Base-by-base conservation (phyloP, 2,888 invertebrate species). In the Erannis defoliaria region DNA sequence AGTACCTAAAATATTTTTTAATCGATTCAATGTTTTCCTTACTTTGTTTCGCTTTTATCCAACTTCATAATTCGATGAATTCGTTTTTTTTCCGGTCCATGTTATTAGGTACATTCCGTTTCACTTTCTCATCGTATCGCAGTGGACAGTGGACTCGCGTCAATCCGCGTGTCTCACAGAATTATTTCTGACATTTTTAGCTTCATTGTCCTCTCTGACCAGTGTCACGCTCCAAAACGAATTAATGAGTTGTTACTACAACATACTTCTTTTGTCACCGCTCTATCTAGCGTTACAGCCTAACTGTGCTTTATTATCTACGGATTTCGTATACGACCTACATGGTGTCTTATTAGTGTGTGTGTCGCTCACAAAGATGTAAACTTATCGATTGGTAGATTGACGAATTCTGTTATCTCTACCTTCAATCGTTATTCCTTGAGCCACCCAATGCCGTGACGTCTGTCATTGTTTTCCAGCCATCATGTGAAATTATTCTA, bases 141-240 rank as follows among this genome's bases (percentile, higher is more conserved):
- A 54, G 59, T 63, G 51, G 62, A 68, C 69, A 81, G 75, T 84
- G 89, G 82, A 82, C 16, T 62, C 74, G 62, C 55, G 64, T 53
- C 55, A 58, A 63, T 64, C 82, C 80, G 84, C 85, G 87, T 88
- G 90, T 90, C 92, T 92, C 92, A 87, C 88, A 90, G 89, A 91
- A 90, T 90, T 85, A 90, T 91, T 88, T 87, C 89, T 87, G 86
- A 80, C 89, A 89, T 90, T 90, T 90, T 91, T 88, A 91, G 85
- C 86, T 80, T 88, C 84, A 92, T 93, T 92, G 90, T 93, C 84
- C 88, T 75, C 80, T 69, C 76, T 86, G 85, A 82, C 84, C 84
- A 77, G 78, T 88, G 90, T 91, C 90, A 93, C 92, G 91, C 88
- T 91, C 90, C 89, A 90, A 88, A 88, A 92, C 91, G 82, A 91